Base-by-base conservation (phyloP, 1,140 invertebrate species). In the Tetragnatha versicolor region DNA sequence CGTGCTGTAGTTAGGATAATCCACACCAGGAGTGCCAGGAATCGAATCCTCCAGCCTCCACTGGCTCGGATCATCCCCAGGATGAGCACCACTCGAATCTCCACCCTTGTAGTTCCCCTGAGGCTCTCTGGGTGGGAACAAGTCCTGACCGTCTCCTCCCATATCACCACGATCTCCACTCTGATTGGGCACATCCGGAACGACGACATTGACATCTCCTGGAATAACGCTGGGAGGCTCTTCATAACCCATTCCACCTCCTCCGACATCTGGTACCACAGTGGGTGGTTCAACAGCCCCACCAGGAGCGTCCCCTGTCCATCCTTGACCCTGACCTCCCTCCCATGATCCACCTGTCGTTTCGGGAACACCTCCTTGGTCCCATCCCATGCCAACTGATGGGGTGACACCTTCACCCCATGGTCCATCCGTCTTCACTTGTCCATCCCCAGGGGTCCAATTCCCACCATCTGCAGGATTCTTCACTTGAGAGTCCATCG, bases 1-100 rank as follows among this genome's bases (percentile, higher is more conserved):
- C n/a, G 72, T 72, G 5, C 73, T 70, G 70, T 79, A 87, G 61
- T 84, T 85, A 20, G 87, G 87, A 80, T 88, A 88, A 79, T 88
- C 87, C 6, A 82, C 53, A 25, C 86, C 87, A 31, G 87, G 84
- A 29, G 80, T 83, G 27, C 87, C 87, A 7, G 85, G 85, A 68
- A 85, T 79, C 22, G 82, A 58, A 47, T 82, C 78, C 66, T 80
- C 82, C 27, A 82, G 53, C 31, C 81, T 55, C 33, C 63, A 58
- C 12, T 78, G 60, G 7, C 69, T 55, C 9, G 49, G 25, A 25
- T 79, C 78, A 51, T 81, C 70, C 22, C 68, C 45, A n/a, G 29
- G 29, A 58, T 60, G 22, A 20, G 20, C 35, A 4, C 25, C 33
- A n/a, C n/a, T n/a, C 10, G 33, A 42, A 42, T 69, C 73, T 10